Percentiles rank a stretch among this genome's conserved stretches.
Conservation (phyloP, 2,797 vertebrate species). For the Rhinoraja longicauda region DNA sequence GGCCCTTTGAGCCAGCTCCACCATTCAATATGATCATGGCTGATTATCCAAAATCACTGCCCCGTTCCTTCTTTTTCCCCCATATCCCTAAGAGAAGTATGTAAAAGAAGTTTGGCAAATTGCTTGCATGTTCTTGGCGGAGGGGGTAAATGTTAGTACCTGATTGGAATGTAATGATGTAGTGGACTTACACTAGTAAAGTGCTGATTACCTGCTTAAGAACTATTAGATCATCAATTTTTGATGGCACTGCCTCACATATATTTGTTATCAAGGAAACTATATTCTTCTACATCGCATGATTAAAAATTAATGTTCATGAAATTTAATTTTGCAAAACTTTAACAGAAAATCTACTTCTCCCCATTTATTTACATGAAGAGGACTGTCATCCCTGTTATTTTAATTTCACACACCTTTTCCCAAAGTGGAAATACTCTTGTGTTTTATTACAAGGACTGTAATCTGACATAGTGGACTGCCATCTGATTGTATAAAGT, state of each 20-base stretch:
- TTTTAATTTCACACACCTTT: neutral
- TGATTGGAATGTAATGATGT: neutral
- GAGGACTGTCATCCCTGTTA: neutral
- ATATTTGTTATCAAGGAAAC: neutral
- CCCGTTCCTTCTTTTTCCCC: too few species aligned
- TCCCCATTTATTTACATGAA: neutral
- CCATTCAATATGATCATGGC: too few species aligned
- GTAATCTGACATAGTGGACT: neutral
- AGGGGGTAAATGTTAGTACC: too few species aligned
- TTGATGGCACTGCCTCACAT: neutral
- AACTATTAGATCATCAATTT: neutral
- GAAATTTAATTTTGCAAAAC: neutral
- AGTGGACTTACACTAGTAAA: neutral
- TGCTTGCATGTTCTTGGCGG: too few species aligned
- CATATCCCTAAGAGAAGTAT: too few species aligned
- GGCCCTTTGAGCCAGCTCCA: too few species aligned
- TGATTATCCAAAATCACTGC: too few species aligned
- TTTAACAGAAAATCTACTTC: neutral
- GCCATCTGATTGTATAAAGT: neutral
- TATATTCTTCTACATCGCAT: neutral
- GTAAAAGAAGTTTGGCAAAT: too few species aligned
- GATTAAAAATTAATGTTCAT: neutral
- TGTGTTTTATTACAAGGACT: neutral
- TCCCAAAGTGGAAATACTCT: neutral
- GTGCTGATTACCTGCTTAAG: neutral